A percentile compares a stretch with the other conserved stretches of the same genome.
Conservation (phyloP, 2,113 vertebrate species). For the Chloroceryle aenea region DNA sequence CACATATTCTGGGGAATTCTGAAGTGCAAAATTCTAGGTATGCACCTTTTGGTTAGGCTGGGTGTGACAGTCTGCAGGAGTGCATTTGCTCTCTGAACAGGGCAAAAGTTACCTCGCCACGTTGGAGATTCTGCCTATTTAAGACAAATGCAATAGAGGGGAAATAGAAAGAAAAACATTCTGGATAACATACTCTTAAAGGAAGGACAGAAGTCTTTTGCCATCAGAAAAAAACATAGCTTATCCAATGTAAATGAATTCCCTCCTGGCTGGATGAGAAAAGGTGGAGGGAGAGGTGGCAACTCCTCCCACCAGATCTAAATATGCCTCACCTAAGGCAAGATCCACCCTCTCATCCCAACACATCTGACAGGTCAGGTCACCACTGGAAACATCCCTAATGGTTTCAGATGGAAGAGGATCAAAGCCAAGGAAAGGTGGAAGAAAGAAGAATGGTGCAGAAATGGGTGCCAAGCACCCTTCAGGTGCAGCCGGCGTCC, state of each 20-base stretch:
- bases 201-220: not conserved
- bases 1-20: not conserved
- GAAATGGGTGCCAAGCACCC: not conserved
- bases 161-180: not conserved
- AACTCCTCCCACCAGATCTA: not conserved
- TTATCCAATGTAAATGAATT: not conserved
- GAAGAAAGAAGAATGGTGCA: not conserved
- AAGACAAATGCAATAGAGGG: not conserved
- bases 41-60: not conserved
- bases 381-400: not conserved
- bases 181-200: not conserved
- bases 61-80: not conserved
- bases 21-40: not conserved
- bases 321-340: accelerated
- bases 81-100: not conserved
- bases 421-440: not conserved
- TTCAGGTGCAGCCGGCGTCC: not conserved
- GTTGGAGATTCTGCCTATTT: not conserved
- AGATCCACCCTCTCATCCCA: not conserved
- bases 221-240: accelerated
- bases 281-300: not conserved
- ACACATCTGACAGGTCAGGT: not conserved
- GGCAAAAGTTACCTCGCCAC: not conserved
- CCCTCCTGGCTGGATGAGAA: not conserved
- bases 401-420: not conserved